Conservation (phyloP, 2,113 vertebrate species). For the Gallinago paraguaiae region DNA sequence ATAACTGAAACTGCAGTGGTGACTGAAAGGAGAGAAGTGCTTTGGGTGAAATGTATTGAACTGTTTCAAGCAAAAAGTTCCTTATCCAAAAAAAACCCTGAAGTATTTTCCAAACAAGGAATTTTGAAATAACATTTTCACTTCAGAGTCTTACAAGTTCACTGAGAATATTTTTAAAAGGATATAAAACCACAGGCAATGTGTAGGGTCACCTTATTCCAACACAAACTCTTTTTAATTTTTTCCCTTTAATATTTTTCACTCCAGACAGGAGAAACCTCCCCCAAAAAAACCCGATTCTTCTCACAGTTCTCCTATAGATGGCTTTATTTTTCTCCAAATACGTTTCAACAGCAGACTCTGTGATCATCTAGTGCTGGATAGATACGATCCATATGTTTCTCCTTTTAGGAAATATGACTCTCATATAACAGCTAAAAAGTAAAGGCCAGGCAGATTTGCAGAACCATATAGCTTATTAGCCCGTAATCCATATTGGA, state of each 20-base stretch:
- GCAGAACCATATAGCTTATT: constrained; percentile 44
- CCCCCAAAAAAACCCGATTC: neutral
- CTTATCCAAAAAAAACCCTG: neutral
- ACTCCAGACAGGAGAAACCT: neutral
- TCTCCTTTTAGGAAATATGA: constrained; percentile 54
- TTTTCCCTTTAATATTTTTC: neutral
- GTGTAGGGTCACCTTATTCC: neutral
- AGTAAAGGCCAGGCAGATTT: constrained; percentile 50
- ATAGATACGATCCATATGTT: constrained; percentile 46
- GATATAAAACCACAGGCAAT: neutral
- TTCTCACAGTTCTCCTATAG: neutral
- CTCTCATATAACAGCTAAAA: constrained; percentile 34
- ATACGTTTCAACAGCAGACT: neutral
- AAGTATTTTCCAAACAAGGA: neutral
- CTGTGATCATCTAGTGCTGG: constrained; percentile 19
- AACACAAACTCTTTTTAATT: neutral
- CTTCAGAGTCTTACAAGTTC: neutral
- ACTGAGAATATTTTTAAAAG: neutral
- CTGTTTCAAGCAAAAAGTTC: neutral
- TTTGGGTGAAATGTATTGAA: neutral
- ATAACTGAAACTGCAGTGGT: neutral
- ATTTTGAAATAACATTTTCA: neutral
- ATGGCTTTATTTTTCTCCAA: constrained; percentile 12
- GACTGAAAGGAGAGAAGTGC: neutral
- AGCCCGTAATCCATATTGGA: constrained; percentile 42